Evolutionary conservation across 2,888 invertebrate genomes (phyloP).

Genomic region (Odontomyia ornata): DNA sequence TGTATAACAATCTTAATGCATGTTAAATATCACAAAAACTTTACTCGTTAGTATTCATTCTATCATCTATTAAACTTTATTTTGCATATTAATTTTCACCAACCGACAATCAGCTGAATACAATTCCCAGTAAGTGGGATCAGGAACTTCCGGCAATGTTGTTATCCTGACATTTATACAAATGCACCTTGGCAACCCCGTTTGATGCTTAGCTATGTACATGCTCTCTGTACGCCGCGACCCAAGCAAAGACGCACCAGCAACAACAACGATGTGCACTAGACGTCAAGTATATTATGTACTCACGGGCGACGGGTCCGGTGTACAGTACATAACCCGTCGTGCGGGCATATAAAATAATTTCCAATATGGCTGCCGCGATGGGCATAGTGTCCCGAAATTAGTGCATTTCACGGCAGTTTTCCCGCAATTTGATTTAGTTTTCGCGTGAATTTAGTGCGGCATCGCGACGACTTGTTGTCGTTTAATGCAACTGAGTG

Average conservation of each 20-base stretch:
- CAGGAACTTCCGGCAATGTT: not conserved
- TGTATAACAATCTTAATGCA: no score
- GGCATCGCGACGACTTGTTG: conserved; percentile 44
- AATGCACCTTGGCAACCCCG: conserved; percentile 36
- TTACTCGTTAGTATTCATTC: no score
- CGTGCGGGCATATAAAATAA: conserved; percentile 45
- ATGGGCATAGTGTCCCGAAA: conserved; percentile 48
- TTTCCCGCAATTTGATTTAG: conserved; percentile 42
- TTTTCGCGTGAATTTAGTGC: conserved; percentile 21
- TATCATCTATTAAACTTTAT: no score
- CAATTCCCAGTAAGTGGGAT: no score
- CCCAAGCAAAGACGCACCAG: conserved; percentile 18
- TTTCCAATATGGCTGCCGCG: conserved; percentile 49
- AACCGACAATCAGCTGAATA: no score
- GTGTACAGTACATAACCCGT: conserved; percentile 41
- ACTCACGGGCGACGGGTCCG: conserved; percentile 35
- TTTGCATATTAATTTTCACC: no score
- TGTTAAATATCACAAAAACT: no score
- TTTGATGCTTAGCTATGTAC: conserved; percentile 20
- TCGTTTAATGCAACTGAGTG: conserved; percentile 22
- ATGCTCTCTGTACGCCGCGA: conserved; percentile 13
- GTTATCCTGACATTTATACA: conserved; percentile 11
- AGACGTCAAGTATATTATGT: conserved; percentile 30
- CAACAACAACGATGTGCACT: conserved; percentile 31
- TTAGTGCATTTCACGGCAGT: conserved; percentile 46